Conservation (phyloP, 2,797 vertebrate species). For the Gobio occitaniae region DNA sequence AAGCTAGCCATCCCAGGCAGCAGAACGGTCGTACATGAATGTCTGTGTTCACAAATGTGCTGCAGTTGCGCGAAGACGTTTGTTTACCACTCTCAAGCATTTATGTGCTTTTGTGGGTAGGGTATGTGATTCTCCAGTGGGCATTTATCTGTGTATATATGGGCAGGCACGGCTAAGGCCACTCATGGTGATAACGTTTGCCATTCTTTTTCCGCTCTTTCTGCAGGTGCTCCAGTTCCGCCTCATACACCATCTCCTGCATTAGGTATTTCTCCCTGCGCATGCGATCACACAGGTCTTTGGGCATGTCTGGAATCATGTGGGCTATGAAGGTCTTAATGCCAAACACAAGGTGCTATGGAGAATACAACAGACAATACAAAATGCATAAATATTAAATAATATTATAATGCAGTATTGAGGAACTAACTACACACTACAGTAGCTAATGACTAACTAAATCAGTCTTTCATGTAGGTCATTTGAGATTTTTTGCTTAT, state of each 20-base stretch:
- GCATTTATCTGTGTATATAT: constrained; percentile 35
- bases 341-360: constrained; percentile 96
- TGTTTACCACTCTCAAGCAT: constrained; percentile 4
- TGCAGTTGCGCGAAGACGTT: constrained; percentile 10
- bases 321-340: constrained; percentile 99
- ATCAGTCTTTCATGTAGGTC: neutral
- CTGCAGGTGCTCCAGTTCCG: constrained; percentile 96
- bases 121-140: constrained; percentile 22
- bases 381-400: neutral
- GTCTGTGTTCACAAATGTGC: constrained; percentile 36
- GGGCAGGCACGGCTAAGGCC: constrained; percentile 88
- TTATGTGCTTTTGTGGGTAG: constrained; percentile 55
- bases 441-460: neutral
- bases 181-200: constrained; percentile 95
- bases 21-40: constrained; percentile 52
- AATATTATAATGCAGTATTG: neutral
- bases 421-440: neutral
- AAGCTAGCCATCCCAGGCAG: constrained; percentile 74
- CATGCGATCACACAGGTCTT: constrained; percentile 95
- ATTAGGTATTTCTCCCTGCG: constrained; percentile 97
- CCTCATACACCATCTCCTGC: constrained; percentile 99
- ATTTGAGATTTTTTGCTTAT: neutral
- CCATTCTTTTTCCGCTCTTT: constrained; percentile 94
- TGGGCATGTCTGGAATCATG: constrained; percentile 98
- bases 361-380: constrained; percentile 45